Percentiles rank a stretch among this genome's conserved stretches.
phyloP scores from a whole-genome alignment of 1,140 invertebrate genomes.

The Diachasmimorpha longicaudata region DNA sequence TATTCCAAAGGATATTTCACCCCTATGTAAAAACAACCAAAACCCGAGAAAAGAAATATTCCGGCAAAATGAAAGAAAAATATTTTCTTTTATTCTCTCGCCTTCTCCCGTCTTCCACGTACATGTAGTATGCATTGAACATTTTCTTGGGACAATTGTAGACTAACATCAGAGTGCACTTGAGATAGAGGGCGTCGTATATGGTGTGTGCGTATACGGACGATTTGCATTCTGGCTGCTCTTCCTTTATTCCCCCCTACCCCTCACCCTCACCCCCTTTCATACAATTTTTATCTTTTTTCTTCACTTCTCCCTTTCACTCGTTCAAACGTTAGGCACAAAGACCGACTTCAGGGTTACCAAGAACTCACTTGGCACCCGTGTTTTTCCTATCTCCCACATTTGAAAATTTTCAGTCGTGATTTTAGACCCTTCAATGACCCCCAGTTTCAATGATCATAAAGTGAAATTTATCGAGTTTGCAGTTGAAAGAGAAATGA shows the following conservation, averaged over 20 bases:
- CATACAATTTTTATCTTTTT: background rate
- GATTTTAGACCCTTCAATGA: background rate
- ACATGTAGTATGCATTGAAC: background rate
- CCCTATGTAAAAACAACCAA: background rate
- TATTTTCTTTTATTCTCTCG: background rate
- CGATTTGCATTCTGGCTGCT: conserved; percentile 14
- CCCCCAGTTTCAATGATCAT: background rate
- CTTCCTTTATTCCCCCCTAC: background rate
- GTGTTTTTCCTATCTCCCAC: background rate
- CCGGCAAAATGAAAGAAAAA: background rate
- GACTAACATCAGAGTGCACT: background rate
- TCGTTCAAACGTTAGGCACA: conserved; percentile 16
- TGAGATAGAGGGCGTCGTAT: background rate
- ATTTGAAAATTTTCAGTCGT: background rate
- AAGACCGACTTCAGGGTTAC: conserved; percentile 28
- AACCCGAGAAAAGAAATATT: background rate
- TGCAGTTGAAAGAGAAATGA: too few species aligned
- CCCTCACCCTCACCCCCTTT: background rate
- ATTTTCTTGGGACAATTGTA: conserved; percentile 9
- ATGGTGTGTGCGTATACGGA: background rate
- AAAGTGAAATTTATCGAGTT: too few species aligned
- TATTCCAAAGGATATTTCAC: background rate
- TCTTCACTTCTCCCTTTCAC: conserved; percentile 3
- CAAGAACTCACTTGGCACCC: conserved; percentile 14
- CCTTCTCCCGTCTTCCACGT: background rate